Evolutionary conservation across 2,797 vertebrate species (phyloP).

Genomic region (Valencia hispanica): DNA sequence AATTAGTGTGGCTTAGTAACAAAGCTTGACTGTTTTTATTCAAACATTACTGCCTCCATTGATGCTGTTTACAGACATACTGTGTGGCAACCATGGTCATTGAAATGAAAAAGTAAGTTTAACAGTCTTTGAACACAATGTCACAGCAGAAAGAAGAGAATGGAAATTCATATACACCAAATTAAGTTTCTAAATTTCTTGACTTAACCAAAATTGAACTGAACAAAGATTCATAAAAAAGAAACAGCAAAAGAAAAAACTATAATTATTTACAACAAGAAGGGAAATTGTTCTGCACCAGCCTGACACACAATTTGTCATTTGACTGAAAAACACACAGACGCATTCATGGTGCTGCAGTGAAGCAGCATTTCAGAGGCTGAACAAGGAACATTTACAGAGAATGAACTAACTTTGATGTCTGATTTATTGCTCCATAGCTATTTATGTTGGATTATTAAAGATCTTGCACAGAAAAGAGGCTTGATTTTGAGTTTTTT

Average conservation of each 20-base stretch:
- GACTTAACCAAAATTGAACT: background rate
- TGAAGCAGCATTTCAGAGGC: conserved; percentile 42
- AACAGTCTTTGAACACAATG: background rate
- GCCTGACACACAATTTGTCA: conserved; percentile 33
- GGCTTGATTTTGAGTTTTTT: conserved; percentile 55
- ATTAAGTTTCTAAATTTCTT: background rate
- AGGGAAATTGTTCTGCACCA: conserved; percentile 21
- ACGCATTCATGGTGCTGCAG: conserved; percentile 48
- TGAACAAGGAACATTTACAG: conserved; percentile 57
- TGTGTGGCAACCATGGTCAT: conserved; percentile 1
- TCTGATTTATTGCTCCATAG: conserved; percentile 63
- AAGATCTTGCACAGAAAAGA: conserved; percentile 53
- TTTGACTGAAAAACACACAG: conserved; percentile 53
- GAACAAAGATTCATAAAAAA: background rate
- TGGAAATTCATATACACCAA: background rate
- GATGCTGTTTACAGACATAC: conserved; percentile 5
- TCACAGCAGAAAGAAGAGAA: background rate
- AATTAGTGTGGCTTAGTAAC: conserved; percentile 79
- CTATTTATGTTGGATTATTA: conserved; percentile 68
- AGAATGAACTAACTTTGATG: conserved; percentile 65
- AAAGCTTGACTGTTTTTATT: conserved; percentile 80
- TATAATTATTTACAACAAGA: background rate
- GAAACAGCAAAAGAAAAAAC: too few relatives aligned
- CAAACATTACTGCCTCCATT: conserved; percentile 47
- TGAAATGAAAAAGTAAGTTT: background rate